phyloP scores from a whole-genome alignment of 2,113 vertebrate species.

The Brachyistius frenatus region DNA sequence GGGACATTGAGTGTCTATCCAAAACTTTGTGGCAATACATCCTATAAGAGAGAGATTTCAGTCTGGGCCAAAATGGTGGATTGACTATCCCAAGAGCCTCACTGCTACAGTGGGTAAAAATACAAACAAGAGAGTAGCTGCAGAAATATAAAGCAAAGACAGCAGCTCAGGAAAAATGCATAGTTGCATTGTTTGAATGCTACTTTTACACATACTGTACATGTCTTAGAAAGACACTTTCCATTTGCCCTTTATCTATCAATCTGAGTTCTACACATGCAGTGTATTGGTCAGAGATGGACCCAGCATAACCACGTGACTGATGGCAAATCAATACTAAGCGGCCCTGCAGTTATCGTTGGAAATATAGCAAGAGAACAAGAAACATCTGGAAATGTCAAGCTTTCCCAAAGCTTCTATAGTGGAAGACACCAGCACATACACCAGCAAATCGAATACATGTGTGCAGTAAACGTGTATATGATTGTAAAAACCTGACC shows the following conservation, averaged over 20 bases:
- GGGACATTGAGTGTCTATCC: neutral
- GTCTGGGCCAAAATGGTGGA: neutral
- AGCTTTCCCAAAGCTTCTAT: conserved; percentile 41
- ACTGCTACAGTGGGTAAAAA: neutral
- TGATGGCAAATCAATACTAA: conserved; percentile 85
- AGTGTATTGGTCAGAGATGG: conserved; percentile 78
- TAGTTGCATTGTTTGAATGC: neutral
- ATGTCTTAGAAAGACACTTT: conserved; percentile 18
- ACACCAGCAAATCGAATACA: conserved; percentile 1
- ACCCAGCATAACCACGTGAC: conserved; percentile 73
- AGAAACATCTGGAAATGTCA: conserved; percentile 61
- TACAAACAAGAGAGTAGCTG: no score
- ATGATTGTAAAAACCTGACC: conserved; percentile 16
- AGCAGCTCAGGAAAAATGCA: no score
- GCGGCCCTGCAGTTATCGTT: conserved; percentile 44
- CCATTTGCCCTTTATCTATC: conserved; percentile 76
- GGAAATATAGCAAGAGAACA: conserved; percentile 46
- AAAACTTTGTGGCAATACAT: neutral
- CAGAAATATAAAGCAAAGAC: no score
- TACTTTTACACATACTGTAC: conserved; percentile 7
- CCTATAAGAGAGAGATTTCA: neutral
- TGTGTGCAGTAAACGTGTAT: neutral
- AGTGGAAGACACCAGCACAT: neutral
- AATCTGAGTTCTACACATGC: conserved; percentile 75
- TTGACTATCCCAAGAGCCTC: neutral